phyloP scores from a whole-genome alignment of 2,888 invertebrate genomes.

The Ennomos fuscantarius region DNA sequence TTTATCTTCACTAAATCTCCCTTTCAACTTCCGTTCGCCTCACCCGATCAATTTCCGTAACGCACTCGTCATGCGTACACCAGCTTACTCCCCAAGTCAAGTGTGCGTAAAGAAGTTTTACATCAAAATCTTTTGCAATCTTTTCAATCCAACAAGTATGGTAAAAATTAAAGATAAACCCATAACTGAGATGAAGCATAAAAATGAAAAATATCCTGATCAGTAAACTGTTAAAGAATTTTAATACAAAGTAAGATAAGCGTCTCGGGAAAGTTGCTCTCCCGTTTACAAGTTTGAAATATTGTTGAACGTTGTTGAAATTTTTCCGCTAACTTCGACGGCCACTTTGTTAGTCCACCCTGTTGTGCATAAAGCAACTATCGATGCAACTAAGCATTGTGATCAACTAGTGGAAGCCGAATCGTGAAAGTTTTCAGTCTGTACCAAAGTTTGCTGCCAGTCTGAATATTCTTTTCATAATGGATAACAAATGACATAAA shows the following conservation, averaged over 20 bases:
- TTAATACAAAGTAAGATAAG: constrained; percentile 28
- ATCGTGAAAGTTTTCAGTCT: no score
- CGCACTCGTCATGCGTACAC: no score
- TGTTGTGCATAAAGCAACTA: constrained; percentile 72
- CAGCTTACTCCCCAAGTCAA: no score
- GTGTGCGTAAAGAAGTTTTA: no score
- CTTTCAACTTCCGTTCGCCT: no score
- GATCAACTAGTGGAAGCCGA: constrained; percentile 44
- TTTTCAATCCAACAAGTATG: constrained; percentile 19
- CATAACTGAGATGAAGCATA: constrained; percentile 9
- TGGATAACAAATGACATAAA: no score
- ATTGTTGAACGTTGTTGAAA: constrained; percentile 20
- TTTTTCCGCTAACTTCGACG: constrained; percentile 22
- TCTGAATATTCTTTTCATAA: no score
- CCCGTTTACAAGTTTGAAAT: constrained; percentile 26
- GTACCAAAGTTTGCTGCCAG: background rate
- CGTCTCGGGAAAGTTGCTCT: constrained; percentile 14
- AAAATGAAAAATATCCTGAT: constrained; percentile 22
- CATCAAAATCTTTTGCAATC: constrained; percentile 3
- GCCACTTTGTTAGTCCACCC: constrained; percentile 42
- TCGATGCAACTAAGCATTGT: constrained; percentile 65
- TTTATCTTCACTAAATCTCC: no score
- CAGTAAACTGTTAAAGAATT: constrained; percentile 28
- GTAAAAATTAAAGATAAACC: constrained; percentile 8
- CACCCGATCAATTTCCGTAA: no score